Evolutionary conservation across 1,140 invertebrate species (phyloP), one percentile per base, ranked within the genome.

Genomic region (Akabosia matsudoensis): DNA sequence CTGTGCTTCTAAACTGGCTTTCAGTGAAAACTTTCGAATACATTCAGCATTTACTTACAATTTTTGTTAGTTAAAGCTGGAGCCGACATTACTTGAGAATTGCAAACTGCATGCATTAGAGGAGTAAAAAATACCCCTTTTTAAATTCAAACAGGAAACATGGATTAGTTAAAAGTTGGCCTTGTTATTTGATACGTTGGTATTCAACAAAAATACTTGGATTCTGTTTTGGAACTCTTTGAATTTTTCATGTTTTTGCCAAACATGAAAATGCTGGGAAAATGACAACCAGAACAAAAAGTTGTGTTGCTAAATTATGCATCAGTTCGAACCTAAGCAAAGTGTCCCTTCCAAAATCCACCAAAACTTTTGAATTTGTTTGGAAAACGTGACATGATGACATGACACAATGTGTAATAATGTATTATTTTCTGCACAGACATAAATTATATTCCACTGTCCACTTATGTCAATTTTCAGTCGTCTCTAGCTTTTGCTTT

Each of bases 231-330:
- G n/a, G 37, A 45, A 45, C 37, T 18, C 37, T 45, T 67, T 67
- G 61, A 67, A 67, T 67, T 67, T 67, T 67, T 67, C 7, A 67
- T 67, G 22, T 30, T 16, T 31, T n/a, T 67, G 7, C 24, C 28
- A 67, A 67, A 67, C 61, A 67, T 31, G 61, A 67, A 67, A 67
- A 67, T 7, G 54, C 7, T 56, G 30, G 61, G 28, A 31, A 67
- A 67, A 7, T 67, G 61, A 67, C 54, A 56, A 10, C 13, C 7
- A 22, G 22, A 67, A 7, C 24, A 67, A 56, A 56, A 67, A 7
- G 7, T 67, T 31, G 28, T 67, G 26, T 4, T 30, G 4, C 24
- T 67, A 30, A 67, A 67, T 67, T 67, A 67, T 67, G 28, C 31
- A 67, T 67, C 30, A 67, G n/a, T 24, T 45, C 37, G 7, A 10